Evolutionary conservation across 2,797 vertebrate genomes (phyloP).

Genomic region (Staurois parvus): DNA sequence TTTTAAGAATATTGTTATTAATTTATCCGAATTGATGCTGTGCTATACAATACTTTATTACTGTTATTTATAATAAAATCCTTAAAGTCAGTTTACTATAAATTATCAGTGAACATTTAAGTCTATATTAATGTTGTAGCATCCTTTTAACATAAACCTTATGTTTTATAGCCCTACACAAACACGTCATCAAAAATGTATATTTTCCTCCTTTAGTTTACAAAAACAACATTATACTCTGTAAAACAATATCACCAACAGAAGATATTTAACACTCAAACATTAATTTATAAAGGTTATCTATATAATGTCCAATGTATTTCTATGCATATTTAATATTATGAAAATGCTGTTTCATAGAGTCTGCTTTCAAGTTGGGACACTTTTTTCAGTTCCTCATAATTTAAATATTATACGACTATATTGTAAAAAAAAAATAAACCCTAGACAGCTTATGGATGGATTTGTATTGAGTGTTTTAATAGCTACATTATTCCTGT

Average conservation of each 20-base stretch:
- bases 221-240: not conserved
- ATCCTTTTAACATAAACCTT: not conserved
- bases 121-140: not conserved
- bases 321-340: not conserved
- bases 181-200: not conserved
- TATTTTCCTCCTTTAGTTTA: too few species aligned
- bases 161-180: not conserved
- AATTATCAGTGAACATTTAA: too few species aligned
- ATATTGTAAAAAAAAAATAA: not conserved
- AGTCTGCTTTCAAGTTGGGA: not conserved
- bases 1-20: too few species aligned
- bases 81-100: too few species aligned
- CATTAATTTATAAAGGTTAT: not conserved
- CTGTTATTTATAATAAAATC: too few species aligned
- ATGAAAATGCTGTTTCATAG: not conserved
- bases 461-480: not conserved
- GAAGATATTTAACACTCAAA: not conserved
- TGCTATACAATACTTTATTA: too few species aligned
- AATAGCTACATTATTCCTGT: not conserved
- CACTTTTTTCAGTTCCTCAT: not conserved
- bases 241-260: not conserved
- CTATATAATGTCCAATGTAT: not conserved
- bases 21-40: too few species aligned
- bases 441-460: not conserved
- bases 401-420: not conserved